A percentile compares a stretch with the other conserved stretches of the same genome.
Conservation (phyloP, 2,888 invertebrate genomes). For the Monopis laevigella region DNA sequence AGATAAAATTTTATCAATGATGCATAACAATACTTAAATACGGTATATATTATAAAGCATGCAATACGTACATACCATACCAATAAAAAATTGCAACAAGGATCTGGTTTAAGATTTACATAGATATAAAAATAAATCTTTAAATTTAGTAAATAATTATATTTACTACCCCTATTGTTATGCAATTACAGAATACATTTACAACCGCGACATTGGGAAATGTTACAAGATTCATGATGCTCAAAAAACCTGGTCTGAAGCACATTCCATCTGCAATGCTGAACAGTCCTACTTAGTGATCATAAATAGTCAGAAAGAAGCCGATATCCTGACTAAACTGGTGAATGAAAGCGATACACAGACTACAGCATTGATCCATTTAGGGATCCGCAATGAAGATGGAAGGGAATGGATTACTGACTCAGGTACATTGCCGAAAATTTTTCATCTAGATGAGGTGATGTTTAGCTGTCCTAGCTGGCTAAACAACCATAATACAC, state of each 20-base stretch:
- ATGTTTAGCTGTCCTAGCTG: too few relatives aligned
- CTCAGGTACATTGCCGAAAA: too few relatives aligned
- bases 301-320: conserved; percentile 34
- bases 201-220: conserved; percentile 26
- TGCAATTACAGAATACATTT: conserved; percentile 39
- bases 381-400: conserved; percentile 23
- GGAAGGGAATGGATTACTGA: conserved; percentile 30
- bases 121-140: not conserved
- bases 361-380: conserved; percentile 17
- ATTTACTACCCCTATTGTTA: conserved; percentile 42
- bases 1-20: too few relatives aligned
- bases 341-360: conserved; percentile 26
- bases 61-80: too few relatives aligned
- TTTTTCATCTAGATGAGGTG: too few relatives aligned
- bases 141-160: conserved; percentile 34
- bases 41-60: too few relatives aligned
- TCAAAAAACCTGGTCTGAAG: conserved; percentile 40
- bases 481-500: too few relatives aligned
- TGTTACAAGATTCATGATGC: conserved; percentile 44
- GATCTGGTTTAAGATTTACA: not conserved
- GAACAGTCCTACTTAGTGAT: conserved; percentile 41
- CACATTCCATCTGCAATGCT: conserved; percentile 31
- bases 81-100: too few relatives aligned
- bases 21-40: too few relatives aligned
- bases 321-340: conserved; percentile 28